Evolutionary conservation across 2,888 invertebrate species (phyloP), one percentile per base, ranked within the genome.

Genomic region (Agrochola macilenta): DNA sequence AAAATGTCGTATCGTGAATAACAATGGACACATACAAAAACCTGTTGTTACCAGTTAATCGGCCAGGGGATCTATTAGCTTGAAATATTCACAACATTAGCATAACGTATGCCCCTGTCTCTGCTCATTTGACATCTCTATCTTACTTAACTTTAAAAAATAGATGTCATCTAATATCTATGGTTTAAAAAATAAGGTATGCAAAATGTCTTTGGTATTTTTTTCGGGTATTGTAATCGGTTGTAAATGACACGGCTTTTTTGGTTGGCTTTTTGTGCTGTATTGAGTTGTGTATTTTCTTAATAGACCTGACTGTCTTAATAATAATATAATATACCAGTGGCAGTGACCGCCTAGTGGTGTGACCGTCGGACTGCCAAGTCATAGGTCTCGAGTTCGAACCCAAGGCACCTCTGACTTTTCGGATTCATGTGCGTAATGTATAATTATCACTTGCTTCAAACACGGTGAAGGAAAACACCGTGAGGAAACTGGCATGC

Each of bases 71-170:
- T 92, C 94, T 95, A 95, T 95, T 94, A 95, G 91, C 88, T 93
- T 95, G 94, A 95, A 91, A 93, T 95, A 95, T 95, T 90, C 89
- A 81, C 87, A 84, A 85, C 94, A 94, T 96, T 95, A 95, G 81
- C 87, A 90, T 95, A 93, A 95, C 89, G 92, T 93, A 95, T 95
- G 89, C 86, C 86, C 85, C 89, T 87, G 89, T 90, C 89, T 80
- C 78, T 78, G 70, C 76, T 77, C 84, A 85, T 90, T 85, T 80
- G 92, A 94, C 91, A 89, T 87, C 93, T 95, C 91, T 91, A 94
- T 94, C 92, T 90, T 81, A 78, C 74, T 85, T 82, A 79, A 83
- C 76, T 74, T 77, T 49, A 80, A 83, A 85, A 78, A 88, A 89
- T 81, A 66, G 75, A 73, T 74, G 81, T 81, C 83, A 83, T 86